These are phyloP conservation scores for Caenorhabditis inopinata DNA, from an alignment of 1,140 invertebrate species.

Conservation along the genomic window DNA sequence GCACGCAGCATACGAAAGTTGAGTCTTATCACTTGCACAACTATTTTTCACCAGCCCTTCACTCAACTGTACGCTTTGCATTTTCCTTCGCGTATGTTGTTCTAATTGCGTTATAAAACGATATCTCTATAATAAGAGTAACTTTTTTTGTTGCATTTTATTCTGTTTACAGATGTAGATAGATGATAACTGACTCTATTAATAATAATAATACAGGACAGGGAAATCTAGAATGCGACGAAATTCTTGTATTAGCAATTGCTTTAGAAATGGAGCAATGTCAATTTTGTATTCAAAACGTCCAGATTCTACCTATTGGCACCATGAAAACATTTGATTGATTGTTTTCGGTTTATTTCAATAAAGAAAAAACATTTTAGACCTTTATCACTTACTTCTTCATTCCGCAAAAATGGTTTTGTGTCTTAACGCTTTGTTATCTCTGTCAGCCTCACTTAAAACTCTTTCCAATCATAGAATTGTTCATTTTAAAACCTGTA, in stretches of 20 bases:
- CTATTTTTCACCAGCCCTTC: background rate
- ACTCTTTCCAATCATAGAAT: background rate
- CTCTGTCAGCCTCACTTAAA: conserved; percentile 14
- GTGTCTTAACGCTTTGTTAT: too few species aligned
- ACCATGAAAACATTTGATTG: too few species aligned
- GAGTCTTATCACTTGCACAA: conserved; percentile 30
- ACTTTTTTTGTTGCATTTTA: background rate
- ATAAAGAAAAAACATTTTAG: background rate
- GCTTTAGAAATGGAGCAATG: too few species aligned
- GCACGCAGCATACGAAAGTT: conserved; percentile 5
- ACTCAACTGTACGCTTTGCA: conserved; percentile 2
- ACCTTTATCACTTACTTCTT: background rate
- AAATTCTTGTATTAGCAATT: too few species aligned
- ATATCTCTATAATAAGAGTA: too few species aligned
- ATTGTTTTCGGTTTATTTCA: background rate
- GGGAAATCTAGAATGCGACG: too few species aligned
- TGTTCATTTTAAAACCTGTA: background rate
- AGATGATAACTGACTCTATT: background rate
- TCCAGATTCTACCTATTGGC: too few species aligned
- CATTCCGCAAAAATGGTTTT: background rate
- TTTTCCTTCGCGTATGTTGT: too few species aligned
- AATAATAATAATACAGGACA: background rate
- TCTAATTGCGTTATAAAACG: too few species aligned
- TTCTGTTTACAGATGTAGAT: background rate
- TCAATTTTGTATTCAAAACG: too few species aligned